A percentile compares a stretch with the other conserved stretches of the same genome.
phyloP scores from a whole-genome alignment of 1,140 invertebrate species.

The Ladona fulva region DNA sequence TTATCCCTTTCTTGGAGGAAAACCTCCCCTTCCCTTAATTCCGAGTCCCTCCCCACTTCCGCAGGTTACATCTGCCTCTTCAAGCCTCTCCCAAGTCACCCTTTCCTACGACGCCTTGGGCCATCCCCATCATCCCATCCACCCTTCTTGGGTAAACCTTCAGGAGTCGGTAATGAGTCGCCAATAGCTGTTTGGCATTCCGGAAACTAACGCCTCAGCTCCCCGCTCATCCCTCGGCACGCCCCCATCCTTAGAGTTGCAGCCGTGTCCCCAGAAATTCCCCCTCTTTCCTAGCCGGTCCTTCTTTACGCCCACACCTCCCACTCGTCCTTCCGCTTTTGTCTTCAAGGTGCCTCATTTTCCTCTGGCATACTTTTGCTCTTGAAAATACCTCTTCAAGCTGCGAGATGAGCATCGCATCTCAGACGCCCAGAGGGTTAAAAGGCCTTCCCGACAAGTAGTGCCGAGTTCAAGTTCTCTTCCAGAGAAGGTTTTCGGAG shows the following conservation, averaged over 20 bases:
- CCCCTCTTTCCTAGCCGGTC: background rate
- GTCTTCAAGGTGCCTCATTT: no score
- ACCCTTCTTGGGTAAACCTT: background rate
- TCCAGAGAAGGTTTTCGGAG: background rate
- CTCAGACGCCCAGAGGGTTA: background rate
- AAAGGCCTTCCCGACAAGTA: no score
- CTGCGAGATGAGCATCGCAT: background rate
- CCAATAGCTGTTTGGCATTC: constrained; percentile 4
- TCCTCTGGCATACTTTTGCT: background rate
- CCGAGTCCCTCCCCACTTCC: background rate
- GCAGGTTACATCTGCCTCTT: background rate
- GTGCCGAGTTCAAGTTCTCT: no score
- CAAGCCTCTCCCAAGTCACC: background rate
- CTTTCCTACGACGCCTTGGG: background rate
- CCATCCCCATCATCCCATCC: background rate
- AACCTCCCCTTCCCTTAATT: background rate
- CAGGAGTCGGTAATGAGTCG: background rate
- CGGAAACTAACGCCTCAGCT: background rate
- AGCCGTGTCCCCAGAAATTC: no score
- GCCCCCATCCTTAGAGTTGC: background rate
- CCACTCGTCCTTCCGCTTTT: background rate
- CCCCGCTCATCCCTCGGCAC: background rate
- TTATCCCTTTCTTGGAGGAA: background rate
- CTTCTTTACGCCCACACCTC: background rate
- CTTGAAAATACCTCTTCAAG: background rate